phyloP scores from a whole-genome alignment of 2,797 vertebrate genomes.

The Aldrovandia affinis region DNA sequence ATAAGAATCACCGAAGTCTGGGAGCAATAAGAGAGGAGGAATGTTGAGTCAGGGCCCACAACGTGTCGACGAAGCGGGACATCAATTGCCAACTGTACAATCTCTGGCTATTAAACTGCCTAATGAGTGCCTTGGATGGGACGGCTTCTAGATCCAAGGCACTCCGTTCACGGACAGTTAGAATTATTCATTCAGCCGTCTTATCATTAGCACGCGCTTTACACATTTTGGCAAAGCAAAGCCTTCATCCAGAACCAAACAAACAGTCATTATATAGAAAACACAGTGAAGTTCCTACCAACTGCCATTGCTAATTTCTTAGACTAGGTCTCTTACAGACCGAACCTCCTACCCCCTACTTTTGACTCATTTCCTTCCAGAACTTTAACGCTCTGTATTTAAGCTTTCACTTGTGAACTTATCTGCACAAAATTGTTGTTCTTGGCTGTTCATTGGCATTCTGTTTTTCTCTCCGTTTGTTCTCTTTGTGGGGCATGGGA shows the following conservation, averaged over 20 bases:
- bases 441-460: neutral
- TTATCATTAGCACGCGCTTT: neutral
- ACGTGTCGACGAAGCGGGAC: neutral
- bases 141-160: too few relatives aligned
- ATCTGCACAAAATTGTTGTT: neutral
- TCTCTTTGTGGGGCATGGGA: neutral
- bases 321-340: neutral
- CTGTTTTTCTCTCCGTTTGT: neutral
- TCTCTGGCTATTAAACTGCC: too few relatives aligned
- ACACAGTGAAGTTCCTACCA: neutral
- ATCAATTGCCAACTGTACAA: too few relatives aligned
- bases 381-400: neutral
- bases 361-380: neutral
- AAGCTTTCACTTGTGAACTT: neutral
- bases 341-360: neutral
- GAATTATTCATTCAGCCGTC: too few relatives aligned
- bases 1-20: neutral
- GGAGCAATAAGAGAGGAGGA: neutral
- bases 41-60: constrained; percentile 15
- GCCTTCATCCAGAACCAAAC: neutral
- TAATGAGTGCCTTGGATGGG: too few relatives aligned
- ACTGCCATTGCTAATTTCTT: neutral
- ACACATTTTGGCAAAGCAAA: neutral
- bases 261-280: neutral
- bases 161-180: too few relatives aligned